Evolutionary conservation across 2,113 vertebrate species (phyloP).

Genomic region (Emydocephalus ijimae): DNA sequence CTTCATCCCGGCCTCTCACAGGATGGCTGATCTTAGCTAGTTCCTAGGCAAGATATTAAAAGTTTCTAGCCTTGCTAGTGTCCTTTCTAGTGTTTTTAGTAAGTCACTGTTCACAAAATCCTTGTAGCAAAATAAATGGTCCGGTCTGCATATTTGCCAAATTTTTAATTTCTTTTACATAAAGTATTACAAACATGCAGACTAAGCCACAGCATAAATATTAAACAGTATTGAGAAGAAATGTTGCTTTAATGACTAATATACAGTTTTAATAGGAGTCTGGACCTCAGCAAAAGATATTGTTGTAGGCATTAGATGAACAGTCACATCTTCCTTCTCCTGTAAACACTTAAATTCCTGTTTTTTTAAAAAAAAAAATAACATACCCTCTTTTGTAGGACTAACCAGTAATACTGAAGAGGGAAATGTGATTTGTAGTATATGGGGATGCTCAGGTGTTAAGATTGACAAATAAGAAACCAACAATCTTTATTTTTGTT

Average conservation of each 20-base stretch:
- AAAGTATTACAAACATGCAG: not conserved
- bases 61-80: not conserved
- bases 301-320: not conserved
- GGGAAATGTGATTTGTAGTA: not conserved
- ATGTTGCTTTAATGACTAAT: not conserved
- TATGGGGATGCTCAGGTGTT: not conserved
- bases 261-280: not conserved
- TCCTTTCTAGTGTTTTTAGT: not conserved
- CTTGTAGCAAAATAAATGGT: not conserved
- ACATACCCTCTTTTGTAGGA: not conserved
- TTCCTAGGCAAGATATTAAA: not conserved
- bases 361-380: not conserved
- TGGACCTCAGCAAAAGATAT: not conserved
- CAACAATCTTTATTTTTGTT: not conserved
- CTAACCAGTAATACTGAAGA: not conserved
- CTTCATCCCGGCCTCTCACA: slow-evolving; percentile 5
- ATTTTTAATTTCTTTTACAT: not conserved
- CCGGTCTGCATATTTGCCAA: not conserved
- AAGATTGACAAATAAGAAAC: not conserved
- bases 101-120: not conserved
- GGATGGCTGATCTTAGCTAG: not conserved
- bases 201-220: not conserved
- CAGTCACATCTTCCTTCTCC: not conserved
- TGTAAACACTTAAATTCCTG: not conserved
- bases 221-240: not conserved